Conservation (phyloP, 2,888 invertebrate species). For the Dioctria linearis region DNA sequence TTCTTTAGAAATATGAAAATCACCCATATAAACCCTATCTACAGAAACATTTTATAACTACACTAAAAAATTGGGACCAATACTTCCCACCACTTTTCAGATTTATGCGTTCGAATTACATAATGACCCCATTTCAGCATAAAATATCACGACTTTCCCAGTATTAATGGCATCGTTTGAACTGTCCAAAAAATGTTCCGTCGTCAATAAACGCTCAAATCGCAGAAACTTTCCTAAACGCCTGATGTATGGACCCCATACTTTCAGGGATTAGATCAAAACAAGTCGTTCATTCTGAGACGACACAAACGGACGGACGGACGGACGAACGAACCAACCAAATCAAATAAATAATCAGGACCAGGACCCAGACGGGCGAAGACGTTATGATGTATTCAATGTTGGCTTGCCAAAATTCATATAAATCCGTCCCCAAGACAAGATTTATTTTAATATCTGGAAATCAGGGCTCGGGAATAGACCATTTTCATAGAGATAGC, state of each 20-base stretch:
- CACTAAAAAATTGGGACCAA: too few species aligned
- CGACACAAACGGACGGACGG: not conserved
- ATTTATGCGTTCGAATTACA: constrained; percentile 39
- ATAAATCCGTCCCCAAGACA: constrained; percentile 47
- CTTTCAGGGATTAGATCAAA: constrained; percentile 49
- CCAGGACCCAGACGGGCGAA: constrained; percentile 21
- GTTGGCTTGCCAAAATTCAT: constrained; percentile 52
- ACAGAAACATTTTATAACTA: too few species aligned
- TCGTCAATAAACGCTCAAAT: constrained; percentile 51
- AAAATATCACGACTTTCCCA: constrained; percentile 37
- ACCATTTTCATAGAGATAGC: constrained; percentile 50
- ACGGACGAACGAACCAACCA: too few species aligned
- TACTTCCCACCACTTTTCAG: not conserved
- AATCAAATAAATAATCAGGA: constrained; percentile 39
- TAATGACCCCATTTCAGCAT: constrained; percentile 47
- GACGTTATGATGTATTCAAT: constrained; percentile 53
- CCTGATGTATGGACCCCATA: constrained; percentile 36
- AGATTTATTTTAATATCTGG: constrained; percentile 53
- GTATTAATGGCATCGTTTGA: constrained; percentile 46
- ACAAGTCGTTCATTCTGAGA: constrained; percentile 51
- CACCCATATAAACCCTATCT: too few species aligned
- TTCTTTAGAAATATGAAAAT: too few species aligned
- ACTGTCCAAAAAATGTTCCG: constrained; percentile 48
- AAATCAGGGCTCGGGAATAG: constrained; percentile 48
- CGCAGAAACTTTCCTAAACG: constrained; percentile 46